Evolutionary conservation across 2,113 vertebrate species (phyloP).

Genomic region (Dissostichus mawsoni): DNA sequence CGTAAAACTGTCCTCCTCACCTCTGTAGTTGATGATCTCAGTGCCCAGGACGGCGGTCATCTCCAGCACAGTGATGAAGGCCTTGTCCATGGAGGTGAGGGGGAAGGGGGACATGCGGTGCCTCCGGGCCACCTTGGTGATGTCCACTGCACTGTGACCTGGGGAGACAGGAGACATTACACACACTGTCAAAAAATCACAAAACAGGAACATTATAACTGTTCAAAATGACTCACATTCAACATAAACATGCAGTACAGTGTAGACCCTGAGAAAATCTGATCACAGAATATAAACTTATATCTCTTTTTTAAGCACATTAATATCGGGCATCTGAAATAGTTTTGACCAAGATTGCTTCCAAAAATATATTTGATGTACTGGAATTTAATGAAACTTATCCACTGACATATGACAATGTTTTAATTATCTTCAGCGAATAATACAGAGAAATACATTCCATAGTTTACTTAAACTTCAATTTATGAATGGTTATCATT

Average conservation of each 20-base stretch:
- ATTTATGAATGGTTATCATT: no score
- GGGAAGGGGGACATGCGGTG: slow-evolving; percentile 99
- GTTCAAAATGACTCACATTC: neutral
- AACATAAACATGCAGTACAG: neutral
- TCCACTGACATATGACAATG: neutral
- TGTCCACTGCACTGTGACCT: slow-evolving; percentile 99
- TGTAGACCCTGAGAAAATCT: neutral
- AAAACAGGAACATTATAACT: neutral
- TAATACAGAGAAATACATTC: no score
- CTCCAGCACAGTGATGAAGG: slow-evolving; percentile 99
- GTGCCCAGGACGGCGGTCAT: slow-evolving; percentile 98
- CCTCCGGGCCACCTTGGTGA: slow-evolving; percentile 98
- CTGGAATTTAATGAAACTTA: neutral
- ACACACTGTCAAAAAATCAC: neutral
- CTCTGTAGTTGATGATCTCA: slow-evolving; percentile 99
- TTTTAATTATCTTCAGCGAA: neutral
- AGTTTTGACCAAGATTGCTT: neutral
- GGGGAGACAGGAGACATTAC: slow-evolving; percentile 10
- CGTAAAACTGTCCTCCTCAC: slow-evolving; percentile 70
- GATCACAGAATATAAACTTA: no score
- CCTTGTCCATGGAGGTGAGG: slow-evolving; percentile 99
- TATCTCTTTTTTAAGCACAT: neutral
- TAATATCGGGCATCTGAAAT: neutral
- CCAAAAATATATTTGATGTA: neutral
- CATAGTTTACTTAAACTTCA: no score